These are phyloP conservation scores for Xenops minutus DNA, from an alignment of 2,797 vertebrate species.

Conservation along the genomic window DNA sequence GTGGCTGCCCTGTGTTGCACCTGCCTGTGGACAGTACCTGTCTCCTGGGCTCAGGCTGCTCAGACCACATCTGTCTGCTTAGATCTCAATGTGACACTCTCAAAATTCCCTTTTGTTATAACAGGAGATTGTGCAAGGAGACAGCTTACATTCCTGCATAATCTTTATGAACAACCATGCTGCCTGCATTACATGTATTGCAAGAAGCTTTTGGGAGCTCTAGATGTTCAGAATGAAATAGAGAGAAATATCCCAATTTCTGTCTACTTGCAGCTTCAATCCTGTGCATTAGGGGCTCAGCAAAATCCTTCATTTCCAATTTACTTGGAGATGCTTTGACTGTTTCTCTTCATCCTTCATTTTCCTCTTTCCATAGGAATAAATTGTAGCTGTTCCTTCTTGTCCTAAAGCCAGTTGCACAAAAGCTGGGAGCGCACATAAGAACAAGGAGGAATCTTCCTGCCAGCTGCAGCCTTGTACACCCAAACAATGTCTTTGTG, in stretches of 20 bases:
- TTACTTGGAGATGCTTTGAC: not conserved
- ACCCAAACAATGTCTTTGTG: not conserved
- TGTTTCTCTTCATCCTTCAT: not conserved
- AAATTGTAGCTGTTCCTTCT: not conserved
- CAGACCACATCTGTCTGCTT: not conserved
- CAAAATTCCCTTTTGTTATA: not conserved
- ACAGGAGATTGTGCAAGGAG: not conserved
- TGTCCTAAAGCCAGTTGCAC: not conserved
- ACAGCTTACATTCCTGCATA: not conserved
- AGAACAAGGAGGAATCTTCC: not conserved
- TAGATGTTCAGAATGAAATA: not conserved
- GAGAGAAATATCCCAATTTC: not conserved
- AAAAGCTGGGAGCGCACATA: not conserved
- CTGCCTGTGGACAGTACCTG: fast-evolving
- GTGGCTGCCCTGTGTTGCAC: not conserved
- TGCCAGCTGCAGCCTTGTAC: not conserved
- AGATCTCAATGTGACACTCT: not conserved
- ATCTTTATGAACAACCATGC: not conserved
- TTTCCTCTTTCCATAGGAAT: not conserved
- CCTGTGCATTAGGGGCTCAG: not conserved
- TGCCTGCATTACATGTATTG: not conserved
- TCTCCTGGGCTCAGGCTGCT: not conserved
- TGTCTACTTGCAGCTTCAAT: not conserved
- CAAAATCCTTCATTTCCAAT: not conserved
- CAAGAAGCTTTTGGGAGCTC: not conserved